Evolutionary conservation across 2,797 vertebrate species (phyloP).

Genomic region (Poliocrania exsul): DNA sequence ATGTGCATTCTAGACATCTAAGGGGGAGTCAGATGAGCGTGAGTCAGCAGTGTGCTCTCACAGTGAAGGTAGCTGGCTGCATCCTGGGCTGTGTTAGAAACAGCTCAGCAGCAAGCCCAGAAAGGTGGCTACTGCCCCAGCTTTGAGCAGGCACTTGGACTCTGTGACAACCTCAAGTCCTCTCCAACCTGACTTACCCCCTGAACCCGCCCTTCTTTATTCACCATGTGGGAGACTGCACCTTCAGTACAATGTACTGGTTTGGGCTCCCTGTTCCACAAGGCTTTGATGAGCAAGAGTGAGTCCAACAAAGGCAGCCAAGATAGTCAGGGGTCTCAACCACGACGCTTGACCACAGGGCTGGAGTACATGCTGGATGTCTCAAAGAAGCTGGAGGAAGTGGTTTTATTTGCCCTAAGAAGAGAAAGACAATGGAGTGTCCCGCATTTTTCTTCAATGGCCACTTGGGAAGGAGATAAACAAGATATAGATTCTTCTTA

Average conservation of each 20-base stretch:
- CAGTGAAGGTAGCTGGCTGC: not conserved
- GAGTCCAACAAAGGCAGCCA: not conserved
- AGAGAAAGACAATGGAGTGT: not conserved
- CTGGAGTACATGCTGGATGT: not conserved
- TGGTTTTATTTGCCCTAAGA: not conserved
- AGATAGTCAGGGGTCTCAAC: not conserved
- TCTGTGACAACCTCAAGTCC: not conserved
- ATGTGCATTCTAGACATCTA: not conserved
- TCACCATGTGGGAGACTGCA: not conserved
- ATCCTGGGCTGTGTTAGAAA: not conserved
- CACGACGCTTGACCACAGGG: not conserved
- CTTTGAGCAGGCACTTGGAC: not conserved
- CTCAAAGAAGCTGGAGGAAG: not conserved
- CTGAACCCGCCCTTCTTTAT: not conserved
- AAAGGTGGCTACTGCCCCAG: not conserved
- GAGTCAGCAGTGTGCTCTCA: not conserved
- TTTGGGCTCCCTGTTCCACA: not conserved
- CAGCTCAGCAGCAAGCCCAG: not conserved
- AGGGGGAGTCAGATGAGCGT: not conserved
- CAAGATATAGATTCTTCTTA: not conserved
- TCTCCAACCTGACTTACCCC: not conserved
- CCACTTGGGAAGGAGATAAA: not conserved
- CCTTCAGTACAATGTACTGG: accelerated
- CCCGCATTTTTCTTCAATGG: not conserved
- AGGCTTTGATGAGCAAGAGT: not conserved